phyloP scores from a whole-genome alignment of 2,113 vertebrate genomes.

The Butorides virescens region DNA sequence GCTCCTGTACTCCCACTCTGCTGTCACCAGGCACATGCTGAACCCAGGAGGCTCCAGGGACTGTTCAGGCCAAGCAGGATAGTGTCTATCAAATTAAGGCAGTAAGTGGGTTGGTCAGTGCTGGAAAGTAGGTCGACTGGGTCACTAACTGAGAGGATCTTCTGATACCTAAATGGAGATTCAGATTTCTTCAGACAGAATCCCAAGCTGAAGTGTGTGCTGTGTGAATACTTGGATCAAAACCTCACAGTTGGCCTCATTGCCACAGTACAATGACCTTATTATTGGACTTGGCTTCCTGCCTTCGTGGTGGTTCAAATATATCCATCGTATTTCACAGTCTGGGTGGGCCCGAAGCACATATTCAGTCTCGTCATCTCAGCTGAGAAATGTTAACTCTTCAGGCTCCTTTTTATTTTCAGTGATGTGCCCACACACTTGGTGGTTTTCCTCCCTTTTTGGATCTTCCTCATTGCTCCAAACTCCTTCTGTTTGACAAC shows the following conservation, averaged over 20 bases:
- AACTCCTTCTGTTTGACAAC: not conserved
- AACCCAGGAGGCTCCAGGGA: not conserved
- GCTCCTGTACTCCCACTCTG: not conserved
- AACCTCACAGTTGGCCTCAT: not conserved
- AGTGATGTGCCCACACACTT: not conserved
- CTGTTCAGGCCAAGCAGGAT: not conserved
- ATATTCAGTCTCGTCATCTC: not conserved
- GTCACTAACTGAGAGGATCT: not conserved
- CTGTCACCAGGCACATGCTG: not conserved
- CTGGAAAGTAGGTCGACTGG: rapidly evolving
- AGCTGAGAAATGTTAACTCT: not conserved
- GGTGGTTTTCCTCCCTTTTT: not conserved
- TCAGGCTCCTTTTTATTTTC: not conserved
- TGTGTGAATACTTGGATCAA: not conserved
- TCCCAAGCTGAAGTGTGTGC: not conserved
- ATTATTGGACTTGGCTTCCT: not conserved
- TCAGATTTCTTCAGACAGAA: not conserved
- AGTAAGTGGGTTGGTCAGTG: not conserved
- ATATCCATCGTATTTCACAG: not conserved
- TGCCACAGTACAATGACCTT: not conserved
- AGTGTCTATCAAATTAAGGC: not conserved
- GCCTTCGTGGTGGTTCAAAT: not conserved
- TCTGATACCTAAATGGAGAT: not conserved
- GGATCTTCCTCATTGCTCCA: not conserved
- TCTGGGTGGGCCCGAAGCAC: not conserved